Evolutionary conservation across 2,113 vertebrate species (phyloP).

Genomic region (Cavia porcellus): DNA sequence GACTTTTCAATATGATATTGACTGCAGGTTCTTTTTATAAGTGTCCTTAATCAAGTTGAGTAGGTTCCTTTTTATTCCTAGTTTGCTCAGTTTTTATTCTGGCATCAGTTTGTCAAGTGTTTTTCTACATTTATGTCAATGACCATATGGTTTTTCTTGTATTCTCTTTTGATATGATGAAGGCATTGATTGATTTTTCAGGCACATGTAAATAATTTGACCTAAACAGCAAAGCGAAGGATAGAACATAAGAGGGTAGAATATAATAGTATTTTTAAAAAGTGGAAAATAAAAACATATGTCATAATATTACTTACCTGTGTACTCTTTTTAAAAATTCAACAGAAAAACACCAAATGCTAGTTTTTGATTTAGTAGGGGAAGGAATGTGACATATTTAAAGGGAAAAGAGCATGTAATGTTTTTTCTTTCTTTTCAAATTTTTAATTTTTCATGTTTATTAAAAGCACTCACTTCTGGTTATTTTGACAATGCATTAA

Average conservation of each 20-base stretch:
- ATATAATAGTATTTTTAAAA: neutral
- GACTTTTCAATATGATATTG: neutral
- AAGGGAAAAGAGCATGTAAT: slow-evolving; percentile 15
- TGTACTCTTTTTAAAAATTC: neutral
- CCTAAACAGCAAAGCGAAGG: slow-evolving; percentile 35
- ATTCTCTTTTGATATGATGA: slow-evolving; percentile 29
- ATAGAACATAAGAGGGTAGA: slow-evolving; percentile 13
- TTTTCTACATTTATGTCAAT: slow-evolving; percentile 46
- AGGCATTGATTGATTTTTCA: slow-evolving; percentile 48
- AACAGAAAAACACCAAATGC: slow-evolving; percentile 58
- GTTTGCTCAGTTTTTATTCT: slow-evolving; percentile 19
- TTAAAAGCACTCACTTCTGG: slow-evolving; percentile 73
- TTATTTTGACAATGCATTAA: slow-evolving; percentile 73
- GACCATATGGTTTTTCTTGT: slow-evolving; percentile 45
- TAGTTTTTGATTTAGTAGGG: slow-evolving; percentile 20
- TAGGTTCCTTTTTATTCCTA: slow-evolving; percentile 37
- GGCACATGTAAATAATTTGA: slow-evolving; percentile 71
- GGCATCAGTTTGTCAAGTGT: slow-evolving; percentile 18
- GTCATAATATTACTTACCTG: slow-evolving; percentile 30
- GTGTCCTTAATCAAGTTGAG: neutral
- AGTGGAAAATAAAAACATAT: slow-evolving; percentile 68
- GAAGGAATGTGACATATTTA: slow-evolving; percentile 29
- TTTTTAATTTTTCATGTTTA: slow-evolving; percentile 74
- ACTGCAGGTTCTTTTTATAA: neutral
- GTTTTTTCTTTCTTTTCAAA: slow-evolving; percentile 22